Evolutionary conservation across 2,797 vertebrate species (phyloP).

Genomic region (Coreius guichenoti): DNA sequence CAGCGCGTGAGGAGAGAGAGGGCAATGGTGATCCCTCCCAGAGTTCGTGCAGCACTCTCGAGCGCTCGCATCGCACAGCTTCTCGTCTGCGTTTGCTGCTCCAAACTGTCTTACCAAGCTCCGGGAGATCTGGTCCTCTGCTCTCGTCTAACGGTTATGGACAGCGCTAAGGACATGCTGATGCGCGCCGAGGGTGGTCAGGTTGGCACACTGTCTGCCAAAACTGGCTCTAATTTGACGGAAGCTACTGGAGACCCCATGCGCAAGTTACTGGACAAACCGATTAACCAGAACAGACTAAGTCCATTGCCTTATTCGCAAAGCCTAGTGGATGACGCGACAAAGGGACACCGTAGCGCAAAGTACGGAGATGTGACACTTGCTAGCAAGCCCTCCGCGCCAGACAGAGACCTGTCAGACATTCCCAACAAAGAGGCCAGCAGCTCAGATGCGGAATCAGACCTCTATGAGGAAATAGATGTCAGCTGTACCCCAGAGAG

Average conservation of each 20-base stretch:
- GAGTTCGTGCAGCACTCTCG: constrained; percentile 87
- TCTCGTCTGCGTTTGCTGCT: constrained; percentile 55
- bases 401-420: constrained; percentile 73
- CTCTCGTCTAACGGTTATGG: constrained; percentile 80
- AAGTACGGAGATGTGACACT: constrained; percentile 81
- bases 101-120: constrained; percentile 34
- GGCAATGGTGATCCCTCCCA: constrained; percentile 98
- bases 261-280: constrained; percentile 84
- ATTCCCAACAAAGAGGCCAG: constrained; percentile 86
- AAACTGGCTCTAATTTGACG: constrained; percentile 83
- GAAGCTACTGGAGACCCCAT: constrained; percentile 81
- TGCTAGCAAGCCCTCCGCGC: constrained; percentile 75
- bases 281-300: constrained; percentile 81
- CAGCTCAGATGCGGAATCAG: constrained; percentile 97
- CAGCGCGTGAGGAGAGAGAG: constrained; percentile 93
- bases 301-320: constrained; percentile 84
- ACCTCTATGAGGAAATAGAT: constrained; percentile 99
- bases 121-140: not conserved
- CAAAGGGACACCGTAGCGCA: constrained; percentile 81
- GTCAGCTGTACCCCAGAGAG: constrained; percentile 98
- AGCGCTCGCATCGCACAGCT: constrained; percentile 90
- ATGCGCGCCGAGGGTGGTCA: constrained; percentile 90
- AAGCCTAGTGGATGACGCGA: constrained; percentile 77
- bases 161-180: constrained; percentile 91
- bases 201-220: constrained; percentile 81